Evolutionary conservation across 2,797 vertebrate genomes (phyloP).

Genomic region (Chlorospingus semifuscus): DNA sequence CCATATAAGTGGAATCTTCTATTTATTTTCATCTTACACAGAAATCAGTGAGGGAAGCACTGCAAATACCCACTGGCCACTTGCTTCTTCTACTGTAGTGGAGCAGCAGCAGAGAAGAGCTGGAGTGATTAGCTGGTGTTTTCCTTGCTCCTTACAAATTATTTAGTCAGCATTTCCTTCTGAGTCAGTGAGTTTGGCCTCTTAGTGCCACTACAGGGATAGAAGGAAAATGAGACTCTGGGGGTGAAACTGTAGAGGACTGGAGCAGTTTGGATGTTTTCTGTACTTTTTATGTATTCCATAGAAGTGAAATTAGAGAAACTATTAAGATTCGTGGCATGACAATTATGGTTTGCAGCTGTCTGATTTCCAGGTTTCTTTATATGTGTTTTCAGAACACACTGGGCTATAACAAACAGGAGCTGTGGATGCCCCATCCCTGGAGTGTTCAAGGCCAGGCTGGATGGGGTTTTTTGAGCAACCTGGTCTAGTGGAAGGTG

Average conservation of each 20-base stretch:
- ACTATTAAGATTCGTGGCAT: not conserved
- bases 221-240: not conserved
- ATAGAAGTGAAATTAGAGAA: not conserved
- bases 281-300: not conserved
- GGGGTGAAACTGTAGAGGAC: not conserved
- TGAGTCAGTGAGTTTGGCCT: not conserved
- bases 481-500: not conserved
- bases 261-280: not conserved
- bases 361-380: not conserved
- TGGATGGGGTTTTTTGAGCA: not conserved
- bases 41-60: not conserved
- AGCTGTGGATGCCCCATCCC: not conserved
- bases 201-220: not conserved
- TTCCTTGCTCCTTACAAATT: not conserved
- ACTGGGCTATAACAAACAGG: fast-evolving
- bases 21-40: not conserved
- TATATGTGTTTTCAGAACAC: not conserved
- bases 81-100: not conserved
- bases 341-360: not conserved
- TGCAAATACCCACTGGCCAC: not conserved
- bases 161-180: not conserved
- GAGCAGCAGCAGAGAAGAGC: not conserved
- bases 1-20: not conserved
- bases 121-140: not conserved
- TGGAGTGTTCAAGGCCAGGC: not conserved